Conservation (phyloP, 2,888 invertebrate species). For the Gasteruption jaculator region DNA sequence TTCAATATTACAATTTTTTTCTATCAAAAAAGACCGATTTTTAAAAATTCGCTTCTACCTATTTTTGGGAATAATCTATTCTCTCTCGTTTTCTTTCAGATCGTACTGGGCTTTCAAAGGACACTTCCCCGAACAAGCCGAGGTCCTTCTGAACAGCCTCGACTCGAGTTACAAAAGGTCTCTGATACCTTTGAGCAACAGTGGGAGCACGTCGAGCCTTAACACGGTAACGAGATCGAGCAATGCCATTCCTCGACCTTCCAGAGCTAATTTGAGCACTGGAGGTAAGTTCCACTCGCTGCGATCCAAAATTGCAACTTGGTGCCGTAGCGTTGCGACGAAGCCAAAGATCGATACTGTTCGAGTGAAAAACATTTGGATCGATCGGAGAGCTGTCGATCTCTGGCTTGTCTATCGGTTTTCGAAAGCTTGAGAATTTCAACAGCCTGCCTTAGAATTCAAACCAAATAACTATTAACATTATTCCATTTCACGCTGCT, state of each 20-base stretch:
- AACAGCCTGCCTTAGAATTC: no score
- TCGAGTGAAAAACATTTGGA: no score
- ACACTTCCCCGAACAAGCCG: slow-evolving; percentile 88
- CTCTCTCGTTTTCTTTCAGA: slow-evolving; percentile 52
- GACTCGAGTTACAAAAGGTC: slow-evolving; percentile 73
- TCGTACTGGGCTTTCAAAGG: slow-evolving; percentile 88
- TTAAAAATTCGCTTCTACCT: not conserved
- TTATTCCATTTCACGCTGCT: slow-evolving; percentile 50
- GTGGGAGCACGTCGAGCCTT: slow-evolving; percentile 56
- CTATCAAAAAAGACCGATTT: not conserved
- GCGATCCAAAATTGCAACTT: slow-evolving; percentile 6
- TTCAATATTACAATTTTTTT: not conserved
- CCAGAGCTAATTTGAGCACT: slow-evolving; percentile 49
- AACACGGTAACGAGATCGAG: slow-evolving; percentile 49
- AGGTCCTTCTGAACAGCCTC: slow-evolving; percentile 73
- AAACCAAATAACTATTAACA: no score
- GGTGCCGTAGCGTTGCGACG: slow-evolving; percentile 5
- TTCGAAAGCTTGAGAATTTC: no score
- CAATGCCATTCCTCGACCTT: slow-evolving; percentile 47
- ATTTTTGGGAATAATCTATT: slow-evolving; percentile 3
- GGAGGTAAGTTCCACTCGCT: slow-evolving; percentile 47
- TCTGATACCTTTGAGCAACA: slow-evolving; percentile 59
- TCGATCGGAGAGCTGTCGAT: no score
- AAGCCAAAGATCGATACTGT: slow-evolving; percentile 5
- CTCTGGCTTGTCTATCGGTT: no score